A percentile compares a stretch with the other conserved stretches of the same genome.
These are phyloP conservation scores for Pocillopora grandis DNA, from an alignment of 92 coral and sea anemone species.

Conservation along the genomic window DNA sequence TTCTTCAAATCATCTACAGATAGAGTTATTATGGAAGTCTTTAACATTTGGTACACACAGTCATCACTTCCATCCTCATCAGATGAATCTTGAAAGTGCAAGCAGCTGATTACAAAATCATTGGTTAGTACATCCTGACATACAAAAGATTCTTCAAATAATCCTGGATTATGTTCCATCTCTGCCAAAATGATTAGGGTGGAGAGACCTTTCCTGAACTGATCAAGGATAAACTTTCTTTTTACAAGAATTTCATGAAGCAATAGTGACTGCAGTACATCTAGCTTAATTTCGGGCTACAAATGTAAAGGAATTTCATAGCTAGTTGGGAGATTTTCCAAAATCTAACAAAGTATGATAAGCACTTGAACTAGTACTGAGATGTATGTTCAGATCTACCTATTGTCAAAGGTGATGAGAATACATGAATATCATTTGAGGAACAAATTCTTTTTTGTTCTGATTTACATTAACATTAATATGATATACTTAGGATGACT, in stretches of 20 bases:
- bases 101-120: constrained; percentile 25
- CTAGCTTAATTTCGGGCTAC: background rate
- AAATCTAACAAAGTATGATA: too few relatives aligned
- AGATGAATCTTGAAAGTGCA: constrained; percentile 37
- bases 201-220: constrained; percentile 52
- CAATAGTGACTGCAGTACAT: fast-evolving
- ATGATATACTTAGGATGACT: background rate
- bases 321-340: too few relatives aligned
- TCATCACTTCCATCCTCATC: constrained; percentile 24
- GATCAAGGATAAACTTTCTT: constrained; percentile 49
- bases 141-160: constrained; percentile 53
- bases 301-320: too few relatives aligned
- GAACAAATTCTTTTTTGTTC: too few relatives aligned
- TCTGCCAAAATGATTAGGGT: constrained; percentile 50
- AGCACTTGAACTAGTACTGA: too few relatives aligned
- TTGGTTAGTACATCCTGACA: constrained; percentile 31
- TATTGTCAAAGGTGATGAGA: too few relatives aligned
- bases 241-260: constrained; percentile 31
- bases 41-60: constrained; percentile 39
- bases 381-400: too few relatives aligned
- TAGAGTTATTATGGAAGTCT: constrained; percentile 32
- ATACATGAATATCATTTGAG: too few relatives aligned
- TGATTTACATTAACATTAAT: too few relatives aligned
- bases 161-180: constrained; percentile 47
- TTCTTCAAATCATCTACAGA: constrained; percentile 38